These are phyloP conservation scores for Brachionichthys hirsutus DNA, from an alignment of 2,113 vertebrate genomes.

Conservation along the genomic window DNA sequence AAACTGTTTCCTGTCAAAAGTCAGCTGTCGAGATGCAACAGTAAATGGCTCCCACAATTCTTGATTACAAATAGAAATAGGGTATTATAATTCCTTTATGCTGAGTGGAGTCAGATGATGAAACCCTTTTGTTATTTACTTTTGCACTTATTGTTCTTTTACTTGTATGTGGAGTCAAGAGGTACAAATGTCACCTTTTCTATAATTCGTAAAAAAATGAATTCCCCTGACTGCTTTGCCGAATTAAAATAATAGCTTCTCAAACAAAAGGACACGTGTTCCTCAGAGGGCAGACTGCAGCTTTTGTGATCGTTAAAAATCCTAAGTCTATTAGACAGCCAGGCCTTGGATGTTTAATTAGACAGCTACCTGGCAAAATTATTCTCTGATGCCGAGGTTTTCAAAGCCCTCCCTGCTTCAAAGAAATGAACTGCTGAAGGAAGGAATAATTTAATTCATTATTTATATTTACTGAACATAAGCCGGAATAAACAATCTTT, in stretches of 20 bases:
- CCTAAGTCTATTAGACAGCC: slow-evolving; percentile 40
- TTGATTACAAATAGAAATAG: slow-evolving; percentile 4
- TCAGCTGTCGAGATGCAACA: not conserved
- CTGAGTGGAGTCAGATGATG: not conserved
- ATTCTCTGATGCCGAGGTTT: slow-evolving; percentile 56
- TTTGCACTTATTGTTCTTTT: slow-evolving; percentile 7
- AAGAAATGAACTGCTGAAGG: slow-evolving; percentile 58
- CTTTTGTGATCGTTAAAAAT: slow-evolving; percentile 56
- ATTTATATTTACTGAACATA: slow-evolving; percentile 59
- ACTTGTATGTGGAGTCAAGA: not conserved
- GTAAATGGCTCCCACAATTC: slow-evolving; percentile 43
- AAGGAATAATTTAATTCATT: slow-evolving; percentile 58
- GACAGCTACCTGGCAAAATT: slow-evolving; percentile 59
- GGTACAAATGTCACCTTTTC: slow-evolving; percentile 1
- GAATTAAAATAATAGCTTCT: slow-evolving; percentile 26
- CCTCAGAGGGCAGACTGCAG: slow-evolving; percentile 50
- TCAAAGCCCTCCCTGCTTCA: slow-evolving; percentile 61
- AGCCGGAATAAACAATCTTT: slow-evolving; percentile 58
- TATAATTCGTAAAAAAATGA: not conserved
- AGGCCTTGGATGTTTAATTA: slow-evolving; percentile 61
- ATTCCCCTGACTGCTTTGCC: slow-evolving; percentile 3
- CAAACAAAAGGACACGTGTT: slow-evolving; percentile 45
- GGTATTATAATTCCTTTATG: not conserved
- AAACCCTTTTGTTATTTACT: slow-evolving; percentile 10
- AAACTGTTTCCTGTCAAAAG: slow-evolving; percentile 53